Percentiles rank a stretch among this genome's conserved stretches.
These are phyloP conservation scores for Montipora capitata DNA, from an alignment of 92 coral and sea anemone genomes.

Conservation along the genomic window DNA sequence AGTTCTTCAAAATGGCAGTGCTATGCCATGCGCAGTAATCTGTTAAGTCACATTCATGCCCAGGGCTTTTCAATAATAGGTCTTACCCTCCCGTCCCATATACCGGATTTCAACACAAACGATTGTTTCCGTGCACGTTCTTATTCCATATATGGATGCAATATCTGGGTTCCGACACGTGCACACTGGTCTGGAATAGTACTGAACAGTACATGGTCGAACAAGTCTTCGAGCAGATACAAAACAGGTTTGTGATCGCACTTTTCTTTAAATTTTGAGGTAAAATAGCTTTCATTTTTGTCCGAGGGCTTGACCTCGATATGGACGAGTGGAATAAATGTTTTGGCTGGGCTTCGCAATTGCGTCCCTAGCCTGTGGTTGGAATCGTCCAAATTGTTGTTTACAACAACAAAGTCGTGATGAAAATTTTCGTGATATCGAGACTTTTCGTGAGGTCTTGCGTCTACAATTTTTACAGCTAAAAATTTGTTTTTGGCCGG, in stretches of 20 bases:
- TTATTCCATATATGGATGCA: constrained; percentile 31
- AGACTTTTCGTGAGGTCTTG: too few species aligned
- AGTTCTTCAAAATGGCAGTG: constrained; percentile 39
- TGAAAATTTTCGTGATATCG: too few species aligned
- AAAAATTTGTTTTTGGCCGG: too few species aligned
- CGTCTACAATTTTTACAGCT: too few species aligned
- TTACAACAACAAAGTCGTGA: too few species aligned
- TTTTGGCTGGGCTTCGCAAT: too few species aligned
- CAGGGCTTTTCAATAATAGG: not conserved
- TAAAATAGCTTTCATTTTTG: not conserved
- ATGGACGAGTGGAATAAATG: too few species aligned
- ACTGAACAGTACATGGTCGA: not conserved
- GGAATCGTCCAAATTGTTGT: too few species aligned
- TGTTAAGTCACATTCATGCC: constrained; percentile 48
- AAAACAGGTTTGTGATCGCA: constrained; percentile 27
- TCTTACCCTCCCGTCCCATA: not conserved
- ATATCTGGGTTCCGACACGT: constrained; percentile 29
- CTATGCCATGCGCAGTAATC: constrained; percentile 24
- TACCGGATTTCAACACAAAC: not conserved
- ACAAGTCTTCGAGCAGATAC: constrained; percentile 2
- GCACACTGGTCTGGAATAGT: constrained; percentile 6
- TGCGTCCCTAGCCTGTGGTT: too few species aligned
- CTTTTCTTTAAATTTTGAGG: not conserved
- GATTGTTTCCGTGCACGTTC: constrained; percentile 9
- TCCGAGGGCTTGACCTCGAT: too few species aligned